phyloP scores from a whole-genome alignment of 2,888 invertebrate species.

The Ethmia dodecea region DNA sequence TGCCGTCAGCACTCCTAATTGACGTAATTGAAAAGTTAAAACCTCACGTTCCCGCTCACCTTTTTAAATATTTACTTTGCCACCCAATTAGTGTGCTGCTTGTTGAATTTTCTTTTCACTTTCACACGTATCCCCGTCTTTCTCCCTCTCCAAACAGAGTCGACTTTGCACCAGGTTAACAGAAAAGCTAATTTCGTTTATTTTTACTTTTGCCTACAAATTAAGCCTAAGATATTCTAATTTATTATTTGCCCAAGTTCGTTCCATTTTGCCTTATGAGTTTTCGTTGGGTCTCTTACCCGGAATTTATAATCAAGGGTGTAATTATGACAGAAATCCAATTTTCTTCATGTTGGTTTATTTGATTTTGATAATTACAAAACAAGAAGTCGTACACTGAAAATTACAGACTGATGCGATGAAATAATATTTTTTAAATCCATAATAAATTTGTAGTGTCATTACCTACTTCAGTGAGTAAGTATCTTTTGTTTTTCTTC shows the following conservation, averaged over 20 bases:
- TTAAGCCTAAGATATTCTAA: constrained; percentile 37
- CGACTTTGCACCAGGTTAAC: constrained; percentile 29
- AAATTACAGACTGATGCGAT: too few species aligned
- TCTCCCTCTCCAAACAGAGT: constrained; percentile 23
- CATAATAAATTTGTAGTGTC: too few species aligned
- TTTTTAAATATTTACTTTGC: constrained; percentile 71
- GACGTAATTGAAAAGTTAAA: constrained; percentile 69
- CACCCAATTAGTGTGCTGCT: constrained; percentile 66
- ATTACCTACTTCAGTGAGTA: too few species aligned
- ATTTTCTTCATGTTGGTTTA: too few species aligned
- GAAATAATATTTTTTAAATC: too few species aligned
- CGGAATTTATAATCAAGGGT: constrained; percentile 5
- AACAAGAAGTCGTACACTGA: too few species aligned
- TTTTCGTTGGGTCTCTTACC: constrained; percentile 1
- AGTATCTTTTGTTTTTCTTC: too few species aligned
- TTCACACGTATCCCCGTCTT: constrained; percentile 11
- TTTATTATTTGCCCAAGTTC: constrained; percentile 34
- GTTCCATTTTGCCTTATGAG: constrained; percentile 15
- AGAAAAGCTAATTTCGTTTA: constrained; percentile 49
- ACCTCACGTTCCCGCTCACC: constrained; percentile 56
- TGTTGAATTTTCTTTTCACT: constrained; percentile 44
- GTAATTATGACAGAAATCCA: neutral
- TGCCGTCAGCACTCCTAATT: constrained; percentile 52
- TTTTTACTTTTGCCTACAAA: constrained; percentile 42
- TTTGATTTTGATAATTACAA: too few species aligned